Evolutionary conservation across 2,888 invertebrate species (phyloP).

Genomic region (Carabus problematicus): DNA sequence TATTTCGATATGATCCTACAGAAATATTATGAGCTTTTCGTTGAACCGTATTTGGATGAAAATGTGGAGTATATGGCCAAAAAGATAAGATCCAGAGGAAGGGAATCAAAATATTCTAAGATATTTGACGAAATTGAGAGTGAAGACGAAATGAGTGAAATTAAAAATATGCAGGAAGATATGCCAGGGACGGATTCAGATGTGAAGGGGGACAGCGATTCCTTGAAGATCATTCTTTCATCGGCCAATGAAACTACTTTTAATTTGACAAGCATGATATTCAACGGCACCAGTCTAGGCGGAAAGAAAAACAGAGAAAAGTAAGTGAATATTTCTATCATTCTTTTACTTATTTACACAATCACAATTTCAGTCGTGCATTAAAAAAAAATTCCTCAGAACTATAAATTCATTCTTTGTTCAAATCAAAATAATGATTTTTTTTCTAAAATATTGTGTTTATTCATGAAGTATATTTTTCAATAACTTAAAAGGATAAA

Average conservation of each 20-base stretch:
- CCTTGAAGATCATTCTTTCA: slow-evolving; percentile 21
- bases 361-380: background rate
- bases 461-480: too few species aligned
- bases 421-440: too few species aligned
- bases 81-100: background rate
- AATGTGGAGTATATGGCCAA: background rate
- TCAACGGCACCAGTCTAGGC: background rate
- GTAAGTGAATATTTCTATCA: slow-evolving; percentile 18
- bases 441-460: too few species aligned
- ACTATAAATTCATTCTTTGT: background rate
- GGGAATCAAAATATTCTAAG: slow-evolving; percentile 8
- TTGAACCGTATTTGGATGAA: slow-evolving; percentile 6
- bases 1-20: slow-evolving; percentile 20
- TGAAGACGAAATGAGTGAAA: slow-evolving; percentile 7
- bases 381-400: background rate
- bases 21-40: slow-evolving; percentile 29
- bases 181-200: slow-evolving; percentile 8
- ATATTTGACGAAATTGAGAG: slow-evolving; percentile 25
- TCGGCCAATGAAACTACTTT: slow-evolving; percentile 16
- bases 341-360: background rate
- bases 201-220: slow-evolving; percentile 5
- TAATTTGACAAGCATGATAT: slow-evolving; percentile 18
- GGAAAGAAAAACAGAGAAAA: slow-evolving; percentile 19
- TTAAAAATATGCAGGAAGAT: slow-evolving; percentile 23
- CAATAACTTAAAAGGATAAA: too few species aligned